These are phyloP conservation scores for Cryptocephalus moraei DNA, from an alignment of 2,888 invertebrate species.

Conservation along the genomic window DNA sequence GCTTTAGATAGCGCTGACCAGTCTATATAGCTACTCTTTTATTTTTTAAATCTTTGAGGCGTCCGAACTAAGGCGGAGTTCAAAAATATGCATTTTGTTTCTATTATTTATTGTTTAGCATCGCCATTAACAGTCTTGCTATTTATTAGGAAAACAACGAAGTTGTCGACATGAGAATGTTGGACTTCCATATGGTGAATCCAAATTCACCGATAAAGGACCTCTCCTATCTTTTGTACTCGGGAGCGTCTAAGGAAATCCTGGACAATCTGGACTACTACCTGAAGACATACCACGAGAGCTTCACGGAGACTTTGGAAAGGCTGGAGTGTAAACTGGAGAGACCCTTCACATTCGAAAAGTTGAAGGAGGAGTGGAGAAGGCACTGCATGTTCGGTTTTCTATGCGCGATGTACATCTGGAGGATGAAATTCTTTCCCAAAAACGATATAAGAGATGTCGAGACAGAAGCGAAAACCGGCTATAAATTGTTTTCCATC, in stretches of 20 bases:
- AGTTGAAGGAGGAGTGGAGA: constrained; percentile 6
- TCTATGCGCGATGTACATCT: too few species aligned
- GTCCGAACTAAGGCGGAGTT: too few species aligned
- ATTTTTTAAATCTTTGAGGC: too few species aligned
- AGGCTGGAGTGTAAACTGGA: background rate
- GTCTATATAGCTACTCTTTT: too few species aligned
- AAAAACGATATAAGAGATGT: too few species aligned
- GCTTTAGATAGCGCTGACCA: too few species aligned
- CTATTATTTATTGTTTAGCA: too few species aligned
- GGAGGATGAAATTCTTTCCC: too few species aligned
- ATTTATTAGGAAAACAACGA: background rate
- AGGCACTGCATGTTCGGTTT: constrained; percentile 3
- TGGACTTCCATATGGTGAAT: background rate
- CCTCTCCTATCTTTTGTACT: background rate
- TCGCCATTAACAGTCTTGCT: background rate
- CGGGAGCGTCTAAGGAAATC: constrained; percentile 1
- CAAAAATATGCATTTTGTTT: too few species aligned
- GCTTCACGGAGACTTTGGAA: constrained; percentile 2
- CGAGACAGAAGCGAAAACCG: too few species aligned
- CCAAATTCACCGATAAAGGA: background rate
- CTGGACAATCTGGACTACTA: constrained; percentile 4
- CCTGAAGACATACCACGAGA: constrained; percentile 6
- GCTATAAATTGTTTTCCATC: too few species aligned
- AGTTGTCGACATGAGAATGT: background rate
- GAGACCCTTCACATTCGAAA: constrained; percentile 1